These are phyloP conservation scores for Drosophila prosaltans DNA, from an alignment of 1,140 invertebrate species.

Conservation along the genomic window DNA sequence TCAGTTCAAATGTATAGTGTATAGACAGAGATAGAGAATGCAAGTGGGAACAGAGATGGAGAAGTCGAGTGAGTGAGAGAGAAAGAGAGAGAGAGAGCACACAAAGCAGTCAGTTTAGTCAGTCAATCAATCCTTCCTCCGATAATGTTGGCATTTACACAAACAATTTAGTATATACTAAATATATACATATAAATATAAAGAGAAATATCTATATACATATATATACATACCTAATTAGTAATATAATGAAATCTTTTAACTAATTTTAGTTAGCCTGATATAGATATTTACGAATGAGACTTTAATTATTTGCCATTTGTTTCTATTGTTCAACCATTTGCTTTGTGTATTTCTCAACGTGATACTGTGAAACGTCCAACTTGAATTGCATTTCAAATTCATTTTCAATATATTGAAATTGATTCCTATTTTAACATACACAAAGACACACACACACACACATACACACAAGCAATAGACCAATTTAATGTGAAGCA, in stretches of 20 bases:
- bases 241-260: conserved; percentile 51
- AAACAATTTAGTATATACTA: conserved; percentile 49
- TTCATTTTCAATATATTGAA: conserved; percentile 47
- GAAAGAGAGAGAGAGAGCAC: conserved; percentile 23
- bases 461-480: conserved; percentile 59
- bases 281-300: conserved; percentile 20
- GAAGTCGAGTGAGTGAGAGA: background rate
- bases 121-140: conserved; percentile 81
- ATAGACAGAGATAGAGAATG: conserved; percentile 52
- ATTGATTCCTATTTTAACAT: conserved; percentile 78
- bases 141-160: conserved; percentile 81
- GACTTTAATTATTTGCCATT: conserved; percentile 60
- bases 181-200: conserved; percentile 36
- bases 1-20: conserved; percentile 83
- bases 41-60: conserved; percentile 6
- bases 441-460: conserved; percentile 47
- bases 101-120: conserved; percentile 52
- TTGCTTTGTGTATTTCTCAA: conserved; percentile 71
- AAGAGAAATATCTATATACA: conserved; percentile 33
- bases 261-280: conserved; percentile 73
- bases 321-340: conserved; percentile 43
- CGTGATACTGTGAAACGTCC: conserved; percentile 78
- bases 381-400: conserved; percentile 75
- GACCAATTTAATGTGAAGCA: conserved; percentile 66
- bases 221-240: conserved; percentile 31